Evolutionary conservation across 2,888 invertebrate genomes (phyloP), one percentile per base, ranked within the genome.

Genomic region (Eledona agricola): DNA sequence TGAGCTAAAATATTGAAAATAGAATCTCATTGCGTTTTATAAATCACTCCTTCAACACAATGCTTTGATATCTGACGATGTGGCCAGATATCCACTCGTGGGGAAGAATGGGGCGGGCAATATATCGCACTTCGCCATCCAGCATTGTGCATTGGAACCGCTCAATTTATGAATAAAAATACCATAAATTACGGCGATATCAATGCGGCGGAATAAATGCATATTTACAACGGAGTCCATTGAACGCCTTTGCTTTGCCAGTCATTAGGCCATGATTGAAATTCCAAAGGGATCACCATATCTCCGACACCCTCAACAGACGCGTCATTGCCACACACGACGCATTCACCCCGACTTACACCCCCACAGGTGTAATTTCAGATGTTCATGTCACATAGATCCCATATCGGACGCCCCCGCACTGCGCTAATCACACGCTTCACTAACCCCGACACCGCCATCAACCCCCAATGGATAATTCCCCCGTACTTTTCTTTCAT

Each of bases 111-210:
- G 65, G 62, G 56, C 58, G 59, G 61, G 60, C 64, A 65, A 69
- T 70, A 70, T 70, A 70, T 67, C 64, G 65, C 57, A 64, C 64
- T 64, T 63, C 59, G 59, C 63, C 62, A 57, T 64, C 63, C 63
- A 63, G 64, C 61, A 64, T 67, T 67, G 65, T 70, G 68, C 69
- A 68, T 64, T 68, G 63, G 65, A 70, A 69, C 67, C 62, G 66
- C 63, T 70, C 70, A 70, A 69, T 72, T 71, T 72, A 72, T 72
- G 72, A 72, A 72, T 72, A 72, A 72, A 72, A 71, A 71, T 71
- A 70, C 67, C 71, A 70, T 72, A 72, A 72, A 71, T 72, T 69
- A 70, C 59, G 53, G 43, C 58, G 67, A 70, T 71, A 70, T 69
- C 69, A 68, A 71, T 71, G 69, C 68, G 63, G 57, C 47, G 61